phyloP scores from a whole-genome alignment of 2,113 vertebrate genomes.

The Pelusios castaneus region DNA sequence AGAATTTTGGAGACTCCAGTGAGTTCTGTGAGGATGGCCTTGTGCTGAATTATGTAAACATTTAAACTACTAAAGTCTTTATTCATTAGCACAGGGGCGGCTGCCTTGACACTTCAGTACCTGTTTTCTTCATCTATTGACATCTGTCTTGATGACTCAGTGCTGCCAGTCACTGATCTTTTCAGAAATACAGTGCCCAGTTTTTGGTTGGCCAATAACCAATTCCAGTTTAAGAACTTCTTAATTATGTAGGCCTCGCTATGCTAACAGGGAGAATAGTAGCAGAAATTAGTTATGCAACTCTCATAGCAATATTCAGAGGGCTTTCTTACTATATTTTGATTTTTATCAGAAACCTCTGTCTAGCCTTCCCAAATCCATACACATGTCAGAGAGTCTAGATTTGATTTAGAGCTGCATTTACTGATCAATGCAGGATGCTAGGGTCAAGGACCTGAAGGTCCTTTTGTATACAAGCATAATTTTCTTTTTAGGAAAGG shows the following conservation, averaged over 20 bases:
- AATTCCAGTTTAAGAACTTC: too few species aligned
- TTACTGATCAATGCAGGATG: not conserved
- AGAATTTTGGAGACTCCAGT: not conserved
- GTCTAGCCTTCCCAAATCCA: constrained; percentile 45
- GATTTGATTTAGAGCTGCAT: not conserved
- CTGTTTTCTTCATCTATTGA: not conserved
- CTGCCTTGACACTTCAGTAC: not conserved
- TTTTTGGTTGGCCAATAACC: too few species aligned
- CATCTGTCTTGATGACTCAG: not conserved
- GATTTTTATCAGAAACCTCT: constrained; percentile 50
- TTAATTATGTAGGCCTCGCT: not conserved
- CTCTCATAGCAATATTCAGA: not conserved
- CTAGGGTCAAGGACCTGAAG: not conserved
- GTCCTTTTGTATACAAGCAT: not conserved
- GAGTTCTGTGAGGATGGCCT: fast-evolving
- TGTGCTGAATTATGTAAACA: not conserved
- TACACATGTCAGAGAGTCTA: not conserved
- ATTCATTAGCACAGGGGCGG: not conserved
- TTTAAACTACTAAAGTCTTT: not conserved
- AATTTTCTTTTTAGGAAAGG: not conserved
- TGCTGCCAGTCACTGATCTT: not conserved
- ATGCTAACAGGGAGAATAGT: not conserved
- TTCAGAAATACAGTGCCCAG: too few species aligned
- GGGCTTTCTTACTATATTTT: not conserved
- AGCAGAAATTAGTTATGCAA: not conserved